Base-by-base conservation (phyloP, 1,140 invertebrate species). In the Caenorhabditis remanei region DNA sequence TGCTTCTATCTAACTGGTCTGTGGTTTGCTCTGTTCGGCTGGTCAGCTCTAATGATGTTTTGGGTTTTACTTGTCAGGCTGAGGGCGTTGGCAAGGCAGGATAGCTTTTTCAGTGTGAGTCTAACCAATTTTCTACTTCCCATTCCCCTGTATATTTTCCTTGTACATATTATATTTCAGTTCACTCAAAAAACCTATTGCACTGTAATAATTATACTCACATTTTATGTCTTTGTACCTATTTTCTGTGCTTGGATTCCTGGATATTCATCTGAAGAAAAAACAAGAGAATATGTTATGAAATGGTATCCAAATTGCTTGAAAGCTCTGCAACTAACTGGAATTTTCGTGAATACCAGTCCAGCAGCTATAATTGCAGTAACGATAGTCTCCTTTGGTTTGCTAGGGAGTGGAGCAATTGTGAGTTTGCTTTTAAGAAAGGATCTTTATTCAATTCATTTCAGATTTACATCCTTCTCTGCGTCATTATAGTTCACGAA, bases 331-430 rank as follows among this genome's bases (percentile, higher is more conserved):
- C 40, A 71, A 19, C 4, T 71, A 16, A 9, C 65, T 43, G 65
- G 65, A 71, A 71, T 71, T 19, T 71, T 71, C 46, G 65, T 71
- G 13, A 43, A 71, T 46, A 71, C 65, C 4, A 71, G 40, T 71
- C 65, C 40, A 43, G 65, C 40, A 13, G 61, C 61, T 8, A 63
- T 63, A 11, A 11, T 63, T 8, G 61, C 61, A 4, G 41, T 71
- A 0, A 43, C 41, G 11, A n/a, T 71, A 43, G 40, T 24, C 4
- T 14, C 40, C 5, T 43, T 71, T 13, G 65, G 40, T 19, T 46
- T 71, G 16, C 41, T 71, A 21, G n/a, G 11, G 7, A 43, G 7
- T 71, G 65, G 65, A 71, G 65, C 13, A 8, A 9, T 71, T 19
- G 61, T 65, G 16, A 40, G 61, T 14, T 65, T 21, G 16, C 8